Base-by-base conservation (phyloP, 2,797 vertebrate species). In the Neosalanx taihuensis region DNA sequence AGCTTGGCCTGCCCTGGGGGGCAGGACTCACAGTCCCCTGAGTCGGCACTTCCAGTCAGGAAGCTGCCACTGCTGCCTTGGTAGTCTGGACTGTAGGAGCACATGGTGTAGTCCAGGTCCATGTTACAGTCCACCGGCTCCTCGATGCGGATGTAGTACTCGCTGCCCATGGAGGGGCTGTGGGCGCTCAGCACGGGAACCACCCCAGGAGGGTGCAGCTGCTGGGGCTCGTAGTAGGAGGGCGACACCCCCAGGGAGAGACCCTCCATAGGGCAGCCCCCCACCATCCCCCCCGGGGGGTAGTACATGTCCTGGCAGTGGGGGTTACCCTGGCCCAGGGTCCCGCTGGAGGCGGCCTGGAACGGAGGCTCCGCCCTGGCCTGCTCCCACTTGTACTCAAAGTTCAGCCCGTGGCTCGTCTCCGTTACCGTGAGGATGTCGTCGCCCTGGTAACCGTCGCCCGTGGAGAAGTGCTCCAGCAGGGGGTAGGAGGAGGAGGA, bases 351-450 rank as follows among this genome's bases (percentile, higher is more conserved):
- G 0, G 93, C 85, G 0, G 94, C 91, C 46, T 86, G 86, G 63
- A 93, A 95, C 1, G 91, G 83, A 69, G 91, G 89, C 30, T 95
- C 93, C 0, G 93, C 90, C n/a, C 93, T 90, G 13, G 94, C 94
- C 31, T 94, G 94, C 72, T 98, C 97, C 98, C 98, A 99, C 82
- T 95, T 96, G 89, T 96, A 99, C 84, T 99, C 98, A 3, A 99
- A 98, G 86, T 97, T 97, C 59, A 99, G 95, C 65, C 98, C 98
- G 0, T 93, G 95, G 86, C 96, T 98, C 1, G 96, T 99, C 89
- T 98, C 95, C 0, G 97, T 99, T 72, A 99, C 95, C 0, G 97
- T 99, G 18, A 99, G 89, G 71, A 99, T 91, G 62, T 99, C 98
- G 0, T 99, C 97, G 0, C 95, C 94, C 51, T n/a, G 15, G 86